Evolutionary conservation across 2,113 vertebrate genomes (phyloP), one percentile per base, ranked within the genome.

Genomic region (Prolemur simus): DNA sequence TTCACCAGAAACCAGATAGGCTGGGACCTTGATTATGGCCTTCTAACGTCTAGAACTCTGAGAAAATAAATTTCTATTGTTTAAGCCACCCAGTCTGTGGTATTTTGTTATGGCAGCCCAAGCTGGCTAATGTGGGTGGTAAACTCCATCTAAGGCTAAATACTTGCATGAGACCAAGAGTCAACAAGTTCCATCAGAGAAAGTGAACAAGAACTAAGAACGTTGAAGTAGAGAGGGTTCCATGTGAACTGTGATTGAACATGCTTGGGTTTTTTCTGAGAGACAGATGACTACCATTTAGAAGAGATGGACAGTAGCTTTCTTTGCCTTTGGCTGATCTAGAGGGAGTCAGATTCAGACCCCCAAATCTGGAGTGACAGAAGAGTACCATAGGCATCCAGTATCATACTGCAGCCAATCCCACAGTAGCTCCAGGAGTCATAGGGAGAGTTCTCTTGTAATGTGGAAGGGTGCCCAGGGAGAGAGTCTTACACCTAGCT

Each of bases 21-120:
- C 27, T 84, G 47, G 39, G 56, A 34, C 37, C 15, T 60, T 78
- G 47, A 47, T 47, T 20, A 21, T 56, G 21, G 37, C 56, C 52
- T 49, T 64, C 14, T 42, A 66, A 47, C 20, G 9, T 73, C 23
- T 12, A 77, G 47, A 76, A 76, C 18, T 42, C 56, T 20, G 45
- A 60, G 60, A 84, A 91, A 94, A 87, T 86, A 47, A 84, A 29
- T 64, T 82, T 91, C 68, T 95, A 15, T 94, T 49, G 10, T 88
- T 74, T 68, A 89, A 82, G 58, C 39, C 14, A 34, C 52, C 20
- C 10, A 37, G 15, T 52, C 54, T 58, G 0, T 42, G 13, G 29
- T 74, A 29, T 85, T 58, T 42, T 60, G 4, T 77, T 82, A 2
- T 47, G 56, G n/a, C 60, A 82, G 34, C 52, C 12, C 81, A 21